Percentiles rank a stretch among this genome's conserved stretches.
Conservation (phyloP, 2,888 invertebrate genomes). For the Cryptosula pallasiana region DNA sequence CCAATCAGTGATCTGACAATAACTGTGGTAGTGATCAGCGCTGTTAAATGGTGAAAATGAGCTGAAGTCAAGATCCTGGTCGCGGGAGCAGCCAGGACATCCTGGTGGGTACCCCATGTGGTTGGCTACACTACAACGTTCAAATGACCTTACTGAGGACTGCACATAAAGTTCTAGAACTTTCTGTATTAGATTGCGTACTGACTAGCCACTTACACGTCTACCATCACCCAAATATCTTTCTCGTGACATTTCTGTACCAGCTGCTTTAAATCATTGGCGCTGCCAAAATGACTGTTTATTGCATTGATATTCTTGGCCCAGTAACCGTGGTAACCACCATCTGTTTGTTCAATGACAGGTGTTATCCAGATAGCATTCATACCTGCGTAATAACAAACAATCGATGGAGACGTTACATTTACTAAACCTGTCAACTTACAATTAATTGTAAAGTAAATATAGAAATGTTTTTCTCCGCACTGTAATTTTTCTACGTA, state of each 20-base stretch:
- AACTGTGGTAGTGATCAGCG: constrained; percentile 31
- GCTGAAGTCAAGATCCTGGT: constrained; percentile 29
- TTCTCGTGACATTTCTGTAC: constrained; percentile 31
- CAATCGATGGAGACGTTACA: no score
- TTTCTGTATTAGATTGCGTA: not conserved
- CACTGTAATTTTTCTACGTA: no score
- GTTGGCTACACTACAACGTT: constrained; percentile 31
- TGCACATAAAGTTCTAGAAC: not conserved
- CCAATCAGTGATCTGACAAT: constrained; percentile 31
- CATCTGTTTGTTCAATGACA: constrained; percentile 30
- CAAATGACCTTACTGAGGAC: not conserved
- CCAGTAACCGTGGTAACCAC: constrained; percentile 36
- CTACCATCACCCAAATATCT: constrained; percentile 37
- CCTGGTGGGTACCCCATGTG: constrained; percentile 32
- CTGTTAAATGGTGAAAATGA: constrained; percentile 32
- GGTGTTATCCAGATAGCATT: constrained; percentile 37
- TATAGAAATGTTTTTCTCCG: no score
- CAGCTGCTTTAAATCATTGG: constrained; percentile 31
- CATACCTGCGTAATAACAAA: constrained; percentile 29
- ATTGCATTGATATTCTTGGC: constrained; percentile 32
- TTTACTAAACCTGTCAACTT: no score
- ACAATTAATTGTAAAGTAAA: no score
- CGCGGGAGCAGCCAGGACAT: constrained; percentile 26
- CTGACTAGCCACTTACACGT: constrained; percentile 28
- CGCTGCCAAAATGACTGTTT: constrained; percentile 31